Evolutionary conservation across 2,888 invertebrate species (phyloP).

Genomic region (Macrosoma leucophasiata): DNA sequence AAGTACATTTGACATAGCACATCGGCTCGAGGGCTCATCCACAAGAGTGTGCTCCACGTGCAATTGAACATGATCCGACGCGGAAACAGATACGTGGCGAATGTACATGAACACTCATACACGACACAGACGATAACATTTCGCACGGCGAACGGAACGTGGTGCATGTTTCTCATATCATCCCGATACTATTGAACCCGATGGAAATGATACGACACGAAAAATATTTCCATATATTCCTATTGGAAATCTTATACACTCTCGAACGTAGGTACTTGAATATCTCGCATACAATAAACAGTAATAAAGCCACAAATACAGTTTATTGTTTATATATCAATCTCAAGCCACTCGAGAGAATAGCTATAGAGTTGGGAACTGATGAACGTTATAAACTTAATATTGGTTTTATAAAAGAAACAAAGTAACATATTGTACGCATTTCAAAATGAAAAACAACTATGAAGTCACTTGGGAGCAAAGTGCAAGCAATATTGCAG

Average conservation of each 20-base stretch:
- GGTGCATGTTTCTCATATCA: conserved; percentile 25
- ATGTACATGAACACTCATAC: conserved; percentile 29
- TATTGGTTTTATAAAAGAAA: conserved; percentile 45
- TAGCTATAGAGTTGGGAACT: no score
- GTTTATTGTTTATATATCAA: no score
- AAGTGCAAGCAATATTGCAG: conserved; percentile 48
- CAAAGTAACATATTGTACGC: conserved; percentile 26
- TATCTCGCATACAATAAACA: no score
- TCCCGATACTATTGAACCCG: conserved; percentile 16
- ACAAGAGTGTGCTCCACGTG: conserved; percentile 41
- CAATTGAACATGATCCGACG: conserved; percentile 64
- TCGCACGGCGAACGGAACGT: conserved; percentile 22
- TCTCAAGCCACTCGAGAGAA: no score
- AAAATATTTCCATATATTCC: no score
- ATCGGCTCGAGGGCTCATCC: no score
- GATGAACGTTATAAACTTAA: conserved; percentile 35
- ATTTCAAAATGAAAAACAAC: conserved; percentile 55
- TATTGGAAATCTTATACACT: no score
- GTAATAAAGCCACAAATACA: no score
- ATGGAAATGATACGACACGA: no score
- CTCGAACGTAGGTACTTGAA: no score
- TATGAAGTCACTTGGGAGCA: conserved; percentile 45
- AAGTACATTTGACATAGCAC: no score
- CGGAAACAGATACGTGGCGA: conserved; percentile 62
- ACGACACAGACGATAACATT: conserved; percentile 23